Conservation (phyloP, 2,888 invertebrate species). For the Drosophila rellima region DNA sequence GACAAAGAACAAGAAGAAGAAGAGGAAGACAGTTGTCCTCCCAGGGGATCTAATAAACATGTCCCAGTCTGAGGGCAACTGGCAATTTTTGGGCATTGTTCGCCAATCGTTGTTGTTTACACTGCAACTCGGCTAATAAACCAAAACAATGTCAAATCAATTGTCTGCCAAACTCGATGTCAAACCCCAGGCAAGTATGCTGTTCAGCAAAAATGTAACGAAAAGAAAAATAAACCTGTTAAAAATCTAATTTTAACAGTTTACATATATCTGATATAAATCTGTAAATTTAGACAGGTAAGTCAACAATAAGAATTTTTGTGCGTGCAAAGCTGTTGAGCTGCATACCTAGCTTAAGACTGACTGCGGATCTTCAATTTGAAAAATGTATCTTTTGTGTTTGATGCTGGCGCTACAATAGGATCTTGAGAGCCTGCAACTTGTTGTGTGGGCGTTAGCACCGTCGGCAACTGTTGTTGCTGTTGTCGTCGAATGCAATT, state of each 20-base stretch:
- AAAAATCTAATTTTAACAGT: too few relatives aligned
- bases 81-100: conserved; percentile 43
- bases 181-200: conserved; percentile 22
- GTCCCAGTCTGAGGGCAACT: conserved; percentile 45
- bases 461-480: conserved; percentile 48
- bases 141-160: conserved; percentile 64
- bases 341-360: conserved; percentile 35
- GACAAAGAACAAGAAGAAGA: conserved; percentile 26
- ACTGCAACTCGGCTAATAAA: conserved; percentile 47
- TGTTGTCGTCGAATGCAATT: conserved; percentile 11
- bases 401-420: conserved; percentile 44
- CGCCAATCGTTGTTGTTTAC: conserved; percentile 56
- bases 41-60: conserved; percentile 77
- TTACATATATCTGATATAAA: too few relatives aligned
- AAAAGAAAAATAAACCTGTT: not conserved
- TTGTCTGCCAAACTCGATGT: conserved; percentile 24
- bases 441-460: conserved; percentile 62
- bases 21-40: conserved; percentile 36
- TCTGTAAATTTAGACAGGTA: too few relatives aligned
- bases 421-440: conserved; percentile 47
- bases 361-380: conserved; percentile 24
- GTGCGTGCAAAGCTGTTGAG: not conserved
- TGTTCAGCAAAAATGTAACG: not conserved
- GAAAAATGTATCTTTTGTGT: conserved; percentile 22
- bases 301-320: not conserved